Conservation (phyloP, 2,797 vertebrate species). For the Anas capensis region DNA sequence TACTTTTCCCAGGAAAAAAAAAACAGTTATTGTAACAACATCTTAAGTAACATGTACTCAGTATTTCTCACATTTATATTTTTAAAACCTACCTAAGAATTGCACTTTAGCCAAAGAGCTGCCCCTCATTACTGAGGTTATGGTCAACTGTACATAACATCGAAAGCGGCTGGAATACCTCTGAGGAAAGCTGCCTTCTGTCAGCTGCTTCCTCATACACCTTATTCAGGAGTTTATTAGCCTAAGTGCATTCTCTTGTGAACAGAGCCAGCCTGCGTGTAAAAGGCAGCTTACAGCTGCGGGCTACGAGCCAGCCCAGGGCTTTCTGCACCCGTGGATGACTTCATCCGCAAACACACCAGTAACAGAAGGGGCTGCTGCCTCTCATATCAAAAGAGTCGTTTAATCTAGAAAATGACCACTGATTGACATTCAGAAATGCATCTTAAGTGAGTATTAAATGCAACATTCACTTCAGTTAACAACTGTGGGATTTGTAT, state of each 20-base stretch:
- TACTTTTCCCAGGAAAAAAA: background rate
- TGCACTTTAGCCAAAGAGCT: background rate
- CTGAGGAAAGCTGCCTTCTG: background rate
- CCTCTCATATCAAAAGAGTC: background rate
- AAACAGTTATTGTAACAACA: background rate
- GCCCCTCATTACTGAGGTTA: accelerated
- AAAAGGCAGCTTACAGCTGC: background rate
- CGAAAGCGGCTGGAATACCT: background rate
- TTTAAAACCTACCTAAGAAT: background rate
- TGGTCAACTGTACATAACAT: background rate
- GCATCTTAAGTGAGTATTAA: background rate
- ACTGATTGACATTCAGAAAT: background rate
- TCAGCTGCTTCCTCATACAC: background rate
- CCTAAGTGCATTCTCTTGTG: background rate
- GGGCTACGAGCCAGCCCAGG: background rate
- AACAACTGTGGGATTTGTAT: background rate
- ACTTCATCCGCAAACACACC: background rate
- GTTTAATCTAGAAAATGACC: background rate
- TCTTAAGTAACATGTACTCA: background rate
- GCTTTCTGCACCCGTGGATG: background rate
- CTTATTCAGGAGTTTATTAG: background rate
- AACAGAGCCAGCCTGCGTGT: background rate
- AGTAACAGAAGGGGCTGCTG: background rate
- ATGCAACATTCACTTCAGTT: background rate
- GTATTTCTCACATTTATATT: background rate